Base-by-base conservation (phyloP, 1,140 invertebrate genomes). In the Neodiprion virginianus region DNA sequence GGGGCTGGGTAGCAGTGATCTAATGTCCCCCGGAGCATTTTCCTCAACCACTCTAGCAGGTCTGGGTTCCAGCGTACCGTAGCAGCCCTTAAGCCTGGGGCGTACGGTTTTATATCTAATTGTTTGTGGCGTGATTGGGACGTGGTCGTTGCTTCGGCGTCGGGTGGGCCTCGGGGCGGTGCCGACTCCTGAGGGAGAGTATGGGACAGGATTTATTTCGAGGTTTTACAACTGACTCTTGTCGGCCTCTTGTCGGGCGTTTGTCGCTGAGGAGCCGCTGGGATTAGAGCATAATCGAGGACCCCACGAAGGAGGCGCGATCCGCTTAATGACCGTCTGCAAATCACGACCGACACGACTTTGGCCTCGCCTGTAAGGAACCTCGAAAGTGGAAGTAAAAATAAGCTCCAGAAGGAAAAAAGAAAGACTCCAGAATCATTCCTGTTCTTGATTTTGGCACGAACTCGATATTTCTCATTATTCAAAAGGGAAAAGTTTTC, bases 131-230 rank as follows among this genome's bases (percentile, higher is more conserved):
- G 53, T 61, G 53, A 61, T 61, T 61, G 53, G 53, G 53, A 61
- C 11, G 53, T 17, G 53, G 53, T 61, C 53, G 53, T 61, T 61
- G 53, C 28, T 40, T 40, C 28, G 28, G 28, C 28, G 5, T 40
- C 69, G 12, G 72, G 76, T 72, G 76, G 76, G 73, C 65, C 67
- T 61, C 68, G 49, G n/a, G 49, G 48, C 66, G 48, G 65, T 48
- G 28, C 68, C 67, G n/a, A n/a, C 53, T 14, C 12, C 12, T 65
- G 61, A 17, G 12, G 17, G 17, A 65, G 17, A 14, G 61, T 5
- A 14, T 65, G 61, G 61, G 17, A 65, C 72, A 66, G 78, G 78
- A 80, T 80, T 80, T 80, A 80, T 80, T 79, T 80, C 74, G 76
- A 81, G 80, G 75, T 79, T 79, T 81, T 75, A 21, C 14, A 23